Percentiles rank a stretch among this genome's conserved stretches.
Conservation (phyloP, 2,797 vertebrate genomes). For the Miichthys miiuy region DNA sequence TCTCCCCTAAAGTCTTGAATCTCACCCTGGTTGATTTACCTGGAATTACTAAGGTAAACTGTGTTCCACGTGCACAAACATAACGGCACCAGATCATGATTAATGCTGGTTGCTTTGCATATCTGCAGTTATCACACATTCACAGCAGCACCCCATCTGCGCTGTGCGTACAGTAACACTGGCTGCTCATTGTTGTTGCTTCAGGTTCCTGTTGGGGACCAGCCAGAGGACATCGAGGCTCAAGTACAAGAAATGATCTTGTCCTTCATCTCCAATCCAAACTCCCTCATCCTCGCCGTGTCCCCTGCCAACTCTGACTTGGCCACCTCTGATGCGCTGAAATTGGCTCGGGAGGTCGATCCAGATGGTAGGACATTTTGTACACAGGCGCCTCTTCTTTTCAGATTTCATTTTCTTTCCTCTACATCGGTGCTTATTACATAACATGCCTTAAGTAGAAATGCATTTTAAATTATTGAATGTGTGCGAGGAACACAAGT, state of each 20-base stretch:
- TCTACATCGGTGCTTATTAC: slow-evolving; percentile 37
- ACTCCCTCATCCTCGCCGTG: slow-evolving; percentile 91
- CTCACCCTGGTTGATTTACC: slow-evolving; percentile 90
- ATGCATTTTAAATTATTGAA: slow-evolving; percentile 50
- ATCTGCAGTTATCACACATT: slow-evolving; percentile 22
- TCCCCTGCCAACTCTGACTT: slow-evolving; percentile 94
- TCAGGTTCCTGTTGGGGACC: slow-evolving; percentile 94
- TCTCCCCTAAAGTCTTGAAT: slow-evolving; percentile 88
- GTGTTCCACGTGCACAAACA: slow-evolving; percentile 24
- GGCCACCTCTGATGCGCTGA: slow-evolving; percentile 91
- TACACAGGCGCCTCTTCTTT: slow-evolving; percentile 22
- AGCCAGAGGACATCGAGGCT: slow-evolving; percentile 91
- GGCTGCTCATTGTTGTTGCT: slow-evolving; percentile 29
- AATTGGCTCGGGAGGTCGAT: slow-evolving; percentile 93
- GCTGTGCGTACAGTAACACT: slow-evolving; percentile 19
- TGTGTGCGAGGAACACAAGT: slow-evolving; percentile 15
- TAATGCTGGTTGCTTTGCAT: slow-evolving; percentile 3
- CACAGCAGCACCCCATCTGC: slow-evolving; percentile 22
- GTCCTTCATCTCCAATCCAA: slow-evolving; percentile 91
- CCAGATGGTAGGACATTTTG: slow-evolving; percentile 87
- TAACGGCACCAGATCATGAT: neutral
- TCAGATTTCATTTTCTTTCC: slow-evolving; percentile 56
- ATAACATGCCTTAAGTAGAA: slow-evolving; percentile 37
- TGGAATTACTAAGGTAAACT: slow-evolving; percentile 88
- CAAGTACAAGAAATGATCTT: slow-evolving; percentile 93